phyloP scores from a whole-genome alignment of 2,888 invertebrate genomes.

The Lithophane socia region DNA sequence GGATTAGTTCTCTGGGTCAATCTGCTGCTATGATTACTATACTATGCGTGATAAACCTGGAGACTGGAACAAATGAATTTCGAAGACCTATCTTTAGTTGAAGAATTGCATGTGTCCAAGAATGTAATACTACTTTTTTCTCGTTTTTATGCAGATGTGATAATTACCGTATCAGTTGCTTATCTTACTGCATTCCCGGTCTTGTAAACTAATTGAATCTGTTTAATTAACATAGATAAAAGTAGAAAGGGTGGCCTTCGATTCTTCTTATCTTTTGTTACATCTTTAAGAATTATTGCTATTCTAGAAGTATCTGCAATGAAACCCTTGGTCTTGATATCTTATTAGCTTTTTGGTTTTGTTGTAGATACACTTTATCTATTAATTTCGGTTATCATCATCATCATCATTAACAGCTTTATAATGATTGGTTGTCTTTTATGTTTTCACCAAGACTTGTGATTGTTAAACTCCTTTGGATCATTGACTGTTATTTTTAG shows the following conservation, averaged over 20 bases:
- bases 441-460: not conserved
- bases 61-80: not conserved
- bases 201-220: conserved; percentile 49
- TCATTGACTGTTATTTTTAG: not conserved
- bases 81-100: not conserved
- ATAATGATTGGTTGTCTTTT: not conserved
- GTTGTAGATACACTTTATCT: not conserved
- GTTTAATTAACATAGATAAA: conserved; percentile 47
- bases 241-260: conserved; percentile 8
- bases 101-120: not conserved
- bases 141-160: conserved; percentile 38
- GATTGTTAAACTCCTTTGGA: not conserved
- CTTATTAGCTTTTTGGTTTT: not conserved
- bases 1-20: not conserved
- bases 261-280: conserved; percentile 23
- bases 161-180: conserved; percentile 43
- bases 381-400: not conserved
- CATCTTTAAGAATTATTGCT: conserved; percentile 2
- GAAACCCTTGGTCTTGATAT: not conserved
- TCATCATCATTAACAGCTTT: not conserved
- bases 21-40: not conserved
- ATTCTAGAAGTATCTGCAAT: not conserved
- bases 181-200: conserved; percentile 37
- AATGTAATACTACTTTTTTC: conserved; percentile 8
- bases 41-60: not conserved